A percentile compares a stretch with the other conserved stretches of the same genome.
phyloP scores from a whole-genome alignment of 2,888 invertebrate genomes.

The Ormyrus labotus region DNA sequence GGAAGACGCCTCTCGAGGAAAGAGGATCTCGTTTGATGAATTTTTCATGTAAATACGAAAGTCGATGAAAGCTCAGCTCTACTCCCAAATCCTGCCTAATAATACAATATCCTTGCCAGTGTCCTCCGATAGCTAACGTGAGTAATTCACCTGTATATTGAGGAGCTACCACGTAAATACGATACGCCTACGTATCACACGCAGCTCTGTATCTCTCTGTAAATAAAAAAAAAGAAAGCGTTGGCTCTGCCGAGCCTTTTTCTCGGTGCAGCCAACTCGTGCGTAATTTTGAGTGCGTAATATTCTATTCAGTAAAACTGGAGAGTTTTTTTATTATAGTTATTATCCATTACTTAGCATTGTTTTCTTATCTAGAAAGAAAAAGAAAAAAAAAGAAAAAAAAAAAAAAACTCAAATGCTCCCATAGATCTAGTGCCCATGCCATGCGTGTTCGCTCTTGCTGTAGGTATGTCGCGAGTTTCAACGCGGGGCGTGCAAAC shows the following conservation, averaged over 20 bases:
- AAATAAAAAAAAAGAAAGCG: background rate
- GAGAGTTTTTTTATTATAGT: slow-evolving; percentile 17
- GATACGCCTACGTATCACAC: too few species aligned
- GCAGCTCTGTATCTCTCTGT: too few species aligned
- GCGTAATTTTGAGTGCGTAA: background rate
- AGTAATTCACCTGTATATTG: too few species aligned
- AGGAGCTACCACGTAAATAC: too few species aligned
- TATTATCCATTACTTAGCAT: slow-evolving; percentile 43
- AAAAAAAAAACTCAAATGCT: slow-evolving; percentile 53
- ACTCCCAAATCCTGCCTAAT: background rate
- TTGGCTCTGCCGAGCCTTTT: slow-evolving; percentile 36
- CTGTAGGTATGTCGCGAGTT: slow-evolving; percentile 98
- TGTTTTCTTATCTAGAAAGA: slow-evolving; percentile 24
- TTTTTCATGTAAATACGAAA: slow-evolving; percentile 25
- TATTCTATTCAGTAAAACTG: background rate
- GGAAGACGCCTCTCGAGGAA: background rate
- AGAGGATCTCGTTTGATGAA: slow-evolving; percentile 14
- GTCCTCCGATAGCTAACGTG: too few species aligned
- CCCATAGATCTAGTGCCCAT: slow-evolving; percentile 75
- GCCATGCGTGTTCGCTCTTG: slow-evolving; percentile 77
- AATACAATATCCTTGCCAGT: too few species aligned
- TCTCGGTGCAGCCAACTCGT: slow-evolving; percentile 42
- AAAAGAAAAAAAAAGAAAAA: background rate
- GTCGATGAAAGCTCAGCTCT: background rate
- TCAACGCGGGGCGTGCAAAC: slow-evolving; percentile 98